phyloP scores from a whole-genome alignment of 30 jellyfish, hydroid and myxozoan genomes.

The Clytia hemisphaerica region DNA sequence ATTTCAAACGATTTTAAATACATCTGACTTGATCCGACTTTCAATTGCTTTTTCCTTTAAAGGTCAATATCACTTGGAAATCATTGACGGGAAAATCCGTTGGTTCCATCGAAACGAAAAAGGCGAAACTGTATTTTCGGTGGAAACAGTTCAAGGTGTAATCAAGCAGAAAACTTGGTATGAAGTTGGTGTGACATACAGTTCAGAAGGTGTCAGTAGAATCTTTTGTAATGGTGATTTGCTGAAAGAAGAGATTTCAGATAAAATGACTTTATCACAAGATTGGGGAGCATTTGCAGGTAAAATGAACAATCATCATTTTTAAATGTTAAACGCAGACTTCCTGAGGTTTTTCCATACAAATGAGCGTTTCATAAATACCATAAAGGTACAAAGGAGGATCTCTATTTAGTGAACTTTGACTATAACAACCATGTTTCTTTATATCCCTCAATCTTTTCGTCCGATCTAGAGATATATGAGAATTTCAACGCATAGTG shows the following conservation, averaged over 20 bases:
- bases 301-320: too few species aligned
- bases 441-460: too few species aligned
- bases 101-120: constrained; percentile 91
- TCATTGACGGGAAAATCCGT: constrained; percentile 63
- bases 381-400: too few species aligned
- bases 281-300: constrained; percentile 94
- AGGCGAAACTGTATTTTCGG: constrained; percentile 73
- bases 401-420: too few species aligned
- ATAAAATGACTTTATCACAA: constrained; percentile 62
- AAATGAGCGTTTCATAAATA: too few species aligned
- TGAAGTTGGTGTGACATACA: constrained; percentile 66
- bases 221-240: constrained; percentile 56
- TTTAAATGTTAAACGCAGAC: too few species aligned
- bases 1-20: too few species aligned
- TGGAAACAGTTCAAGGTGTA: constrained; percentile 46
- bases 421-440: too few species aligned
- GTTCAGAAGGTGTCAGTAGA: constrained; percentile 45
- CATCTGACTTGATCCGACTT: too few species aligned
- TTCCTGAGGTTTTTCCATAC: too few species aligned
- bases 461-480: too few species aligned
- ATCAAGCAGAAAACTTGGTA: constrained; percentile 72
- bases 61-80: constrained; percentile 82
- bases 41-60: background rate
- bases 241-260: constrained; percentile 74
- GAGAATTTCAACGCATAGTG: too few species aligned